Evolutionary conservation across 1,140 invertebrate species (phyloP), one percentile per base, ranked within the genome.

Genomic region (Lordiphosa mommai): DNA sequence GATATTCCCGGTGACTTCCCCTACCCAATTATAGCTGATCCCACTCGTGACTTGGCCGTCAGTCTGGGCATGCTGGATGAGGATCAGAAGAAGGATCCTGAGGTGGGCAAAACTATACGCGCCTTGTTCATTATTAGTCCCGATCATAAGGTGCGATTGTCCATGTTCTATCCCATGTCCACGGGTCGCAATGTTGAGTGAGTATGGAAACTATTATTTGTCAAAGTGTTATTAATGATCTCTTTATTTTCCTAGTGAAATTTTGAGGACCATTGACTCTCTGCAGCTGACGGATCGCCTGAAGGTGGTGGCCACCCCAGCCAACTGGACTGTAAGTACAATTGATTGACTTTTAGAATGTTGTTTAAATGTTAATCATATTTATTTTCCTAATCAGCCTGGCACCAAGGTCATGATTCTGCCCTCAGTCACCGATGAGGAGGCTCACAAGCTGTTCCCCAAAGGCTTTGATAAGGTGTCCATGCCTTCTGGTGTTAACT

Each of bases 121-220:
- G 93, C 96, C 34, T 92, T 97, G 2, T 98, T 97, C 89, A 92
- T 98, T 50, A 93, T 98, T 74, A 95, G 95, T 61, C 95, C 96
- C 3, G 93, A 96, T 80, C 95, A 96, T 87, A 95, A 93, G 60
- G 72, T 88, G 38, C 94, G 96, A 72, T 90, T 97, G 4, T 94
- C 94, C 4, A 96, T 98, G 91, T 91, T 96, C 32, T 98, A 98
- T 90, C 97, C 97, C 30, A 94, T 95, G 10, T 97, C 95, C 9
- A 97, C 95, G 36, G 97, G 97, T 30, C 92, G 97, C 60, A 98
- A 97, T 89, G 96, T 98, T 72, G 93, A 95, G 96, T 97, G 90
- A 93, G 94, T 93, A 47, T 9, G 1, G 4, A 8, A 2, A n/a
- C n/a, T 2, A 2, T 2, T 7, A 9, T 2, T 38, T 13, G 1